Percentiles rank a stretch among this genome's conserved stretches.
Evolutionary conservation across 1,140 invertebrate species (phyloP).

Genomic region (Temnothorax curvispinosus): DNA sequence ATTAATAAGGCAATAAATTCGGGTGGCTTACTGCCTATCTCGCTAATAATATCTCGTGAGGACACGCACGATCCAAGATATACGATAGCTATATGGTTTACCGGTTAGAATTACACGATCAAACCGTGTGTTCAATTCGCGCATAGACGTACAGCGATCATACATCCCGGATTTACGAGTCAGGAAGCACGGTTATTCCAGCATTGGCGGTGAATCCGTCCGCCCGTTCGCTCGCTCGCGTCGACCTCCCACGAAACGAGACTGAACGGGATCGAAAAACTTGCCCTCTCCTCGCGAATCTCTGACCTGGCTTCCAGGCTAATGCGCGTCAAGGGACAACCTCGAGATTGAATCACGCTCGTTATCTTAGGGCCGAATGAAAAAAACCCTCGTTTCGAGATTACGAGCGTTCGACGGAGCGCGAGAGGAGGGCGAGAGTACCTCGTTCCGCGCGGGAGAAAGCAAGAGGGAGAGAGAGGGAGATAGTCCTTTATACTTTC

Average conservation of each 20-base stretch:
- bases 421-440: not conserved
- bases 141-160: not conserved
- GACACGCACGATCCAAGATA: slow-evolving; percentile 23
- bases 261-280: slow-evolving; percentile 25
- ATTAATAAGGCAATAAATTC: slow-evolving; percentile 61
- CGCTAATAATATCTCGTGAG: slow-evolving; percentile 29
- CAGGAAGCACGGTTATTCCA: not conserved
- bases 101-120: slow-evolving; percentile 40
- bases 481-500: slow-evolving; percentile 69
- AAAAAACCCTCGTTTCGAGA: slow-evolving; percentile 58
- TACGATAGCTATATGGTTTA: slow-evolving; percentile 26
- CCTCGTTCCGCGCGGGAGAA: slow-evolving; percentile 19
- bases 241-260: not conserved
- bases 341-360: slow-evolving; percentile 70
- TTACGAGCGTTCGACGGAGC: slow-evolving; percentile 47
- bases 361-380: slow-evolving; percentile 58
- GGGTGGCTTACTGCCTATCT: slow-evolving; percentile 19
- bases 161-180: slow-evolving; percentile 17
- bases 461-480: slow-evolving; percentile 1
- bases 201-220: not conserved
- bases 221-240: not conserved
- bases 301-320: slow-evolving; percentile 28
- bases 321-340: slow-evolving; percentile 63
- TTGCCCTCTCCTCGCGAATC: not conserved
- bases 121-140: not conserved